These are phyloP conservation scores for Ondatra zibethicus DNA, from an alignment of 2,113 vertebrate genomes.

Conservation along the genomic window DNA sequence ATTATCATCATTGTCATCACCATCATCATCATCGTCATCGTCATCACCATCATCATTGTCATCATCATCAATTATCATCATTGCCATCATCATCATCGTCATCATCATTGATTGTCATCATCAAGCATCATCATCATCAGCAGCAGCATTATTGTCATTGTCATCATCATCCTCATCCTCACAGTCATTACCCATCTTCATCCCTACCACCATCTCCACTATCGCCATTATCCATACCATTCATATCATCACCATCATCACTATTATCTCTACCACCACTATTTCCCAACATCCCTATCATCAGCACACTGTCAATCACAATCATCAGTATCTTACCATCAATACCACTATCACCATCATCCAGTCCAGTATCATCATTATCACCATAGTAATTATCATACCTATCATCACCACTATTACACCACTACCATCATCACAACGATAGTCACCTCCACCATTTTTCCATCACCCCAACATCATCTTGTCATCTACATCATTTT, in stretches of 20 bases:
- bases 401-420: too few relatives aligned
- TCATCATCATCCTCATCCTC: too few relatives aligned
- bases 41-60: too few relatives aligned
- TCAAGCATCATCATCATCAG: too few relatives aligned
- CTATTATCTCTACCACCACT: neutral
- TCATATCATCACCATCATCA: fast-evolving
- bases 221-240: neutral
- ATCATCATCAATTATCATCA: too few relatives aligned
- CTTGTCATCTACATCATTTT: too few relatives aligned
- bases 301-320: neutral
- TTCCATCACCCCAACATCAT: neutral
- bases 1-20: neutral
- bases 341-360: fast-evolving
- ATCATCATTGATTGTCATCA: too few relatives aligned
- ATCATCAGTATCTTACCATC: neutral
- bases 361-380: neutral
- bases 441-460: fast-evolving
- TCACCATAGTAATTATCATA: neutral
- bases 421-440: neutral
- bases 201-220: neutral
- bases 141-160: too few relatives aligned
- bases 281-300: neutral
- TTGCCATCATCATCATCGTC: too few relatives aligned
- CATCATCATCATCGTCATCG: too few relatives aligned
- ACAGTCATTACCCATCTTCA: fast-evolving